Conservation (phyloP, 2,797 vertebrate species). For the Botia kubotai region DNA sequence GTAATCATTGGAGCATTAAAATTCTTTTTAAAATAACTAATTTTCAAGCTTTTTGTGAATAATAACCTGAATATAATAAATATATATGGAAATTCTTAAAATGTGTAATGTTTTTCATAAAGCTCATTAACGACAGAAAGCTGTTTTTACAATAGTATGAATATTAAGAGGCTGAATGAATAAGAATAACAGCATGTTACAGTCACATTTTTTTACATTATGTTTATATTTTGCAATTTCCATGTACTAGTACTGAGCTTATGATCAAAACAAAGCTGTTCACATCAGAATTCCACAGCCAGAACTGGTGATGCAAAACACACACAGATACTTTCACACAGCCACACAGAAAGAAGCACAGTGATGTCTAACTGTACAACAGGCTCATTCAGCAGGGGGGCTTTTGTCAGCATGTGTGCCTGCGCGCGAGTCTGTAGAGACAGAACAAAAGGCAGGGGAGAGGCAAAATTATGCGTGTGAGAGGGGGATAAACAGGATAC, state of each 20-base stretch:
- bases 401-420: slow-evolving; percentile 18
- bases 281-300: slow-evolving; percentile 44
- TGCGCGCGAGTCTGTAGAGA: slow-evolving; percentile 12
- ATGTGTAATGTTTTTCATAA: neutral
- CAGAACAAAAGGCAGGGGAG: neutral
- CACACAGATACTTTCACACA: slow-evolving; percentile 5
- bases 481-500: slow-evolving; percentile 18
- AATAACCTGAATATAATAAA: neutral
- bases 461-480: slow-evolving; percentile 2
- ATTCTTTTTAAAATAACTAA: neutral
- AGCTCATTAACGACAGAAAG: too few relatives aligned
- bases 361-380: slow-evolving; percentile 51
- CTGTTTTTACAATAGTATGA: too few relatives aligned
- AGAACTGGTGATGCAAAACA: slow-evolving; percentile 26
- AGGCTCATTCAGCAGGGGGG: slow-evolving; percentile 48
- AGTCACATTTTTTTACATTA: neutral
- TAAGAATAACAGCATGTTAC: neutral
- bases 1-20: neutral
- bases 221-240: neutral
- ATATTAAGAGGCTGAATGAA: too few relatives aligned
- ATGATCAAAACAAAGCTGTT: slow-evolving; percentile 27
- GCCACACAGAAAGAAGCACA: neutral
- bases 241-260: slow-evolving; percentile 3
- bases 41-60: neutral
- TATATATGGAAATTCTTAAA: neutral